These are phyloP conservation scores for Ifrita kowaldi DNA, from an alignment of 2,113 vertebrate genomes.

Conservation along the genomic window DNA sequence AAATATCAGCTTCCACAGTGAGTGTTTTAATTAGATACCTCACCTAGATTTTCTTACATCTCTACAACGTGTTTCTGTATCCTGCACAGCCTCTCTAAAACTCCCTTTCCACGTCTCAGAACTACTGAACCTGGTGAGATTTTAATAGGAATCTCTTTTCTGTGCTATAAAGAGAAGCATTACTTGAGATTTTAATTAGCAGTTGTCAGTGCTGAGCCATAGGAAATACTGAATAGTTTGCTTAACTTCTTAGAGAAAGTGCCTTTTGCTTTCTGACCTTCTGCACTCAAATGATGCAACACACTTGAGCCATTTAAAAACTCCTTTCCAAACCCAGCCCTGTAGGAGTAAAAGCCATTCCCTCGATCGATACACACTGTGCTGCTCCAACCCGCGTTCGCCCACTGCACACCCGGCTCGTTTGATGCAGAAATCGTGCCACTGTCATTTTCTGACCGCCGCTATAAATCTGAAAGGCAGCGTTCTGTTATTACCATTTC, in stretches of 20 bases:
- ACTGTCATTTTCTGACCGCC: background rate
- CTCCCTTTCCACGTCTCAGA: background rate
- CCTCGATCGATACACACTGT: background rate
- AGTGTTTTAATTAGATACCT: slow-evolving; percentile 46
- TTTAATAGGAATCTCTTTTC: slow-evolving; percentile 38
- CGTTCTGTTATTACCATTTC: background rate
- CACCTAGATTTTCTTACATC: slow-evolving; percentile 2
- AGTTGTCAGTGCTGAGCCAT: background rate
- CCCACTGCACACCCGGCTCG: background rate
- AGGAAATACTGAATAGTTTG: background rate
- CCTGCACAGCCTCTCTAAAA: background rate
- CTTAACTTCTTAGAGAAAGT: background rate
- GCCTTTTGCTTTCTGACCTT: background rate
- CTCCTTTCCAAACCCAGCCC: background rate
- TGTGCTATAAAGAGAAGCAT: background rate
- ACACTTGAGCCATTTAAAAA: background rate
- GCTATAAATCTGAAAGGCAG: background rate
- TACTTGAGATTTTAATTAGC: slow-evolving; percentile 35
- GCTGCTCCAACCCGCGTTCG: background rate
- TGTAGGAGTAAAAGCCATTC: background rate
- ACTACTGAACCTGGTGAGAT: slow-evolving; percentile 49
- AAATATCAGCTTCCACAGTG: background rate
- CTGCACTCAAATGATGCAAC: background rate
- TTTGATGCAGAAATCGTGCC: background rate
- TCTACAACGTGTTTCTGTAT: background rate